Evolutionary conservation across 2,888 invertebrate species (phyloP), one percentile per base, ranked within the genome.

Genomic region (Agrochola lota): DNA sequence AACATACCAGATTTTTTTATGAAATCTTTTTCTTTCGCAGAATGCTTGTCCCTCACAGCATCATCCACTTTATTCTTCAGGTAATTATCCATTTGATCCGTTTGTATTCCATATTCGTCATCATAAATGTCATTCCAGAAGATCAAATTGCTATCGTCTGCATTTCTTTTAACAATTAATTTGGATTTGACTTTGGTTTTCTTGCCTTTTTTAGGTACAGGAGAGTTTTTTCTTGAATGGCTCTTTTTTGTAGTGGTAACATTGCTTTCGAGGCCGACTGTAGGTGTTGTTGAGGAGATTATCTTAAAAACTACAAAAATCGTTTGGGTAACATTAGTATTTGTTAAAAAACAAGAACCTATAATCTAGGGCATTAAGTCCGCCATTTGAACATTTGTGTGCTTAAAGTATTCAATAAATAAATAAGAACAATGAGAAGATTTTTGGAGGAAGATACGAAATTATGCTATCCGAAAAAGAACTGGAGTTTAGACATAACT

Each of bases 121-220:
- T 96, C 95, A 55, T 96, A 96, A 0, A 96, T 87, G 71, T 95
- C 95, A 46, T 95, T 94, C 96, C 96, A 96, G 76, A 94, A 94
- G 74, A 95, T 92, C 0, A 94, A 77, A 83, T 94, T 93, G 26
- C 89, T 91, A 0, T 91, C 90, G 0, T 89, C 90, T 0, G 87
- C 91, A 75, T 92, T 92, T 62, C 96, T 90, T 89, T 96, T 96
- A 0, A 93, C 93, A 49, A 94, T 71, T 0, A 90, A 90, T 81
- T 90, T 92, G 11, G 91, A 90, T 81, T 90, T 92, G 15, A 88
- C 87, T 35, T 80, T 70, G 0, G 20, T 66, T 15, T 67, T 71
- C 8, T 5, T 46, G 6, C 74, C 59, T 30, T 55, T 69, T 20
- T 59, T 46, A 9, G 40, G 30, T 9, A 17, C 30, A 3, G 15